A percentile compares a stretch with the other conserved stretches of the same genome.
Conservation (phyloP, 2,797 vertebrate genomes). For the Mormyrops boulengeri region DNA sequence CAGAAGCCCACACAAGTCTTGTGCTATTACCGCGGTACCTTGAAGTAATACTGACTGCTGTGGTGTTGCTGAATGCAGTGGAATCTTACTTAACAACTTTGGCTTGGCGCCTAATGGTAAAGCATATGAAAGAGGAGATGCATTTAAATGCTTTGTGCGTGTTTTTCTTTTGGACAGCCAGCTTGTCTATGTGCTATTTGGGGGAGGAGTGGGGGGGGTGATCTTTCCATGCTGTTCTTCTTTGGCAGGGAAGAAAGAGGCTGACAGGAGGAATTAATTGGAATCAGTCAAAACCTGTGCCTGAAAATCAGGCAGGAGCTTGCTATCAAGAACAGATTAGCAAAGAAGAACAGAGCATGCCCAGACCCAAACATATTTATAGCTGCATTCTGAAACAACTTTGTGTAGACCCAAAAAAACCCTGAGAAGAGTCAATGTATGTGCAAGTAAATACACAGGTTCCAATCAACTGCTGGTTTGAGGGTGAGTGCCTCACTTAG, state of each 20-base stretch:
- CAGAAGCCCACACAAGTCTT: slow-evolving; percentile 29
- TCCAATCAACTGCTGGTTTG: background rate
- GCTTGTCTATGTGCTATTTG: slow-evolving; percentile 19
- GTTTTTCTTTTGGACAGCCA: slow-evolving; percentile 25
- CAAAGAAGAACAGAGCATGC: slow-evolving; percentile 21
- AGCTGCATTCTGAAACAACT: slow-evolving; percentile 4
- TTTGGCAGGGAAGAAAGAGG: slow-evolving; percentile 20
- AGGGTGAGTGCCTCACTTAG: background rate
- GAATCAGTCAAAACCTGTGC: slow-evolving; percentile 37
- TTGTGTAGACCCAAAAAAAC: background rate
- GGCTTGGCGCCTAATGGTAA: background rate
- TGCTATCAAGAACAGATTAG: slow-evolving; percentile 28
- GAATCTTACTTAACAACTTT: slow-evolving; percentile 30
- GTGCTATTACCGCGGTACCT: slow-evolving; percentile 31
- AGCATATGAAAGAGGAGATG: slow-evolving; percentile 19
- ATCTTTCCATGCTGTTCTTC: slow-evolving; percentile 20
- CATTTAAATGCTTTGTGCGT: background rate
- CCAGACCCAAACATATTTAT: background rate
- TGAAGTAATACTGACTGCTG: slow-evolving; percentile 25
- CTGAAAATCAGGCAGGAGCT: slow-evolving; percentile 26
- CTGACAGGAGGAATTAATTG: slow-evolving; percentile 38
- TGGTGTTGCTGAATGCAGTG: slow-evolving; percentile 24
- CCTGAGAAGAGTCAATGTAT: background rate
- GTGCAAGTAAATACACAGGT: background rate
- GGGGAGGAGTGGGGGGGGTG: background rate